Evolutionary conservation across 2,888 invertebrate genomes (phyloP).

Genomic region (Hylaea fasciaria): DNA sequence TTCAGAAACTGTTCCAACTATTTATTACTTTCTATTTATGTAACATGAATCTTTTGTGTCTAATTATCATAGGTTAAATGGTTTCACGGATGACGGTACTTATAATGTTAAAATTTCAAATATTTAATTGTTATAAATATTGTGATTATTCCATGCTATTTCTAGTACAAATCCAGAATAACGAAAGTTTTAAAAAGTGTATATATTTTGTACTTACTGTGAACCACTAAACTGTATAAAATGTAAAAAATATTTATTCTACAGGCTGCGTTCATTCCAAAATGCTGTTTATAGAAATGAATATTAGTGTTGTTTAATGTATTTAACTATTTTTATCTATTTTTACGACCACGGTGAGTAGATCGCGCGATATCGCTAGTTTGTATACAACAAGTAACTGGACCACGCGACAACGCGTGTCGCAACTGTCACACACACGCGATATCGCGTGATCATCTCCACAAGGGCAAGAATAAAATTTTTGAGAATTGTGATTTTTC

Average conservation of each 20-base stretch:
- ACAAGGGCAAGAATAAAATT: slow-evolving; percentile 1
- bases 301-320: slow-evolving; percentile 14
- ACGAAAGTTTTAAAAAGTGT: slow-evolving; percentile 3
- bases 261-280: slow-evolving; percentile 21
- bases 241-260: slow-evolving; percentile 12
- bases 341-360: neutral
- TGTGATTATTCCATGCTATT: slow-evolving; percentile 1
- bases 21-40: neutral
- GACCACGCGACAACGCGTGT: too few species aligned
- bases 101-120: neutral
- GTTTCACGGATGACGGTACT: neutral
- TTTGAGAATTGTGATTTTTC: slow-evolving; percentile 23
- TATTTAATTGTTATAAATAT: neutral
- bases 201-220: slow-evolving; percentile 4
- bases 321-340: slow-evolving; percentile 8
- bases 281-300: slow-evolving; percentile 7
- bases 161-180: slow-evolving; percentile 9
- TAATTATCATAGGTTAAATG: neutral
- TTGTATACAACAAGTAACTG: neutral
- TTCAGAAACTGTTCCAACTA: neutral
- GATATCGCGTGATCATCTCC: slow-evolving; percentile 2
- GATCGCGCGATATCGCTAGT: neutral
- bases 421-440: neutral
- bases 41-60: neutral
- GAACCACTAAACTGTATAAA: slow-evolving; percentile 11